Base-by-base conservation (phyloP, 2,888 invertebrate genomes). In the Oligia latruncula region DNA sequence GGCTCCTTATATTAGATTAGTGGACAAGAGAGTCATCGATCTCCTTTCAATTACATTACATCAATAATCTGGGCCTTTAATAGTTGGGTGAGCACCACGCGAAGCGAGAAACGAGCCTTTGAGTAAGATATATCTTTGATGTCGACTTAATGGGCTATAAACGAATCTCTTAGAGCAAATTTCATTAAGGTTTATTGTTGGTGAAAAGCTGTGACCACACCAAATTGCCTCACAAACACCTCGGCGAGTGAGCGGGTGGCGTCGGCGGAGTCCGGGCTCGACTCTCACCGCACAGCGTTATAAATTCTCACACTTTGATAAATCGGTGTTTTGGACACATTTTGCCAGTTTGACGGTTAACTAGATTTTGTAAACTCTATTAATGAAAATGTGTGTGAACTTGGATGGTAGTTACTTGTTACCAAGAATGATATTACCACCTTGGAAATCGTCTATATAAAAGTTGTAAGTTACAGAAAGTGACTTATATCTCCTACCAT, bases 111-210 rank as follows among this genome's bases (percentile, higher is more conserved):
- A 87, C 78, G 74, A 78, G 49, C 83, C 81, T 72, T 73, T 65
- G 73, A 82, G 73, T 71, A 73, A 86, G 78, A 83, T 79, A 82
- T 87, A 83, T 87, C 86, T 90, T 90, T 90, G 88, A 90, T 90
- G 86, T 88, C 82, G 85, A 89, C 88, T 89, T 93, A 94, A 94
- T 92, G 91, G 93, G 88, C 90, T 90, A 92, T 94, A 91, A 93
- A 92, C 88, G 91, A 92, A 93, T 92, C 90, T 91, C 87, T 87
- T 80, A 86, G 82, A 88, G 90, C 87, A 92, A 93, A 93, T 93
- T 93, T 94, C 90, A 94, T 94, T 93, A 92, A 86, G 78, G 87
- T 89, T 91, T 89, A 91, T 92, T 90, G 89, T 92, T 86, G 83
- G 82, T 80, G 85, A 85, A 86, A 85, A 85, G 84, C 84, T 85